phyloP scores from a whole-genome alignment of 2,888 invertebrate species.

The Aleiodes alternator region DNA sequence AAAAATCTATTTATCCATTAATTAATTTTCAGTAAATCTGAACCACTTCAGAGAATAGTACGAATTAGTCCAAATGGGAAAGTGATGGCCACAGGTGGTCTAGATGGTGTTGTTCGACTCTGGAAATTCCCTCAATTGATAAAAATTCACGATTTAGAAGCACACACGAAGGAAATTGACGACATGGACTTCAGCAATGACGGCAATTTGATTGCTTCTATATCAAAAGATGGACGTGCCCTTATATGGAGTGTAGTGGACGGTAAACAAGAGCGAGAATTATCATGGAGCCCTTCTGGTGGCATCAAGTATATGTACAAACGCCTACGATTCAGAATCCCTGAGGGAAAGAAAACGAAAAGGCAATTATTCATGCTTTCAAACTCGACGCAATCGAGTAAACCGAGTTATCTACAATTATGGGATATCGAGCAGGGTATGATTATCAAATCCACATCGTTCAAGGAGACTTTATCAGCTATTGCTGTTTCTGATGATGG shows the following conservation, averaged over 20 bases:
- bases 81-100: conserved; percentile 93
- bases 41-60: conserved; percentile 92
- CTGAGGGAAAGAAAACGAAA: conserved; percentile 81
- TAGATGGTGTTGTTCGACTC: conserved; percentile 89
- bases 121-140: conserved; percentile 93
- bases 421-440: conserved; percentile 84
- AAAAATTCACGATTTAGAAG: conserved; percentile 82
- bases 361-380: conserved; percentile 86
- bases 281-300: conserved; percentile 86
- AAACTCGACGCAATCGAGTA: conserved; percentile 87
- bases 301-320: conserved; percentile 89
- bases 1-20: conserved; percentile 5
- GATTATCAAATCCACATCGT: conserved; percentile 78
- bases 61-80: conserved; percentile 86
- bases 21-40: conserved; percentile 76
- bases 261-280: conserved; percentile 82
- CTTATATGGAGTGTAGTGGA: conserved; percentile 86
- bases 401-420: conserved; percentile 85
- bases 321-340: conserved; percentile 81
- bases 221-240: conserved; percentile 91
- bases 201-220: conserved; percentile 85
- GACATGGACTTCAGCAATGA: conserved; percentile 93
- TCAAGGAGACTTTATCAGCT: conserved; percentile 88
- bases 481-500: conserved; percentile 94
- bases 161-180: conserved; percentile 94